Evolutionary conservation across 2,888 invertebrate genomes (phyloP), one percentile per base, ranked within the genome.

Genomic region (Branchellion lobata): DNA sequence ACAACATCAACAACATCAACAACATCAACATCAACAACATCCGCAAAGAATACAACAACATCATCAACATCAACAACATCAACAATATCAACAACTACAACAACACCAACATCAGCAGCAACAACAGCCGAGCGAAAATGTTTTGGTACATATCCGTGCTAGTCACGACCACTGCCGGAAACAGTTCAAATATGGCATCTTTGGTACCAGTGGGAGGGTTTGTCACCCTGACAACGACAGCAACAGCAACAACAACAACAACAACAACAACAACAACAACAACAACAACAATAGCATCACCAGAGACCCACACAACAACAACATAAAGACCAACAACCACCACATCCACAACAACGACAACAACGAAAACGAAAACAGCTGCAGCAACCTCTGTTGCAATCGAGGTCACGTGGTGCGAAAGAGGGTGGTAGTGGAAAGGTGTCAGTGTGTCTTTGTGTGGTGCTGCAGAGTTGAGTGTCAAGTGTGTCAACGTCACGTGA

Each of bases 361-460:
- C 65, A 65, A n/a, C 21, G 92, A 92, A 65, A 94, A 93, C 0
- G 91, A 94, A 78, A 94, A 95, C 85, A 94, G 94, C 33, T 95
- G 95, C 89, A 93, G 92, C 87, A 90, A 93, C 36, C 90, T 96
- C 85, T 96, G 96, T 88, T 96, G 96, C 87, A 95, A 95, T 36
- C 91, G 96, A 82, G 96, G 96, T 51, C 94, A 93, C 90, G 93
- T 92, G 88, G 94, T 94, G 34, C 90, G 92, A 85, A 92, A 92
- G 85, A 91, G 91, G 80, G 84, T 83, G 47, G 90, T 92, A 78
- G 91, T 91, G 83, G 93, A 93, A 86, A 91, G 95, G 84, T 96
- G 96, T 88, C 92, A 93, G 85, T 96, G 96, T 89, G 93, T 93
- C 87, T 96, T 96, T 89, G 93, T 94, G 88, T 96, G 96, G 96